Evolutionary conservation across 53 echinoderm and acorn worm species (phyloP).

Genomic region (Luidia sarsii): DNA sequence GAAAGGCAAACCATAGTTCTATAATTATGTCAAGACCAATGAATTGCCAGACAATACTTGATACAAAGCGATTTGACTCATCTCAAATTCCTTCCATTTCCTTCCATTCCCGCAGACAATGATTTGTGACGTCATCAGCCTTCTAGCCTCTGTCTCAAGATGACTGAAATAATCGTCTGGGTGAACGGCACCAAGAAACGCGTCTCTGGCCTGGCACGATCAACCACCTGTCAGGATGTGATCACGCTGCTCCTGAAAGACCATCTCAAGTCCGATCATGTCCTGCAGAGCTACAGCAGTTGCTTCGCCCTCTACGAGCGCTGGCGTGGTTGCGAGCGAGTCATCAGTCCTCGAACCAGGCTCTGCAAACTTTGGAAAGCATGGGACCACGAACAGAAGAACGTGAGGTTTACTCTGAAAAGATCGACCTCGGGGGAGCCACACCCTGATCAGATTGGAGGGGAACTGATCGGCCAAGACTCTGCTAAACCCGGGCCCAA

Average conservation of each 20-base stretch:
- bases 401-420: constrained; percentile 86
- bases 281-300: constrained; percentile 55
- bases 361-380: constrained; percentile 96
- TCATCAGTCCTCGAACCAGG: constrained; percentile 76
- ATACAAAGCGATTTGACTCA: too few relatives aligned
- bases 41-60: too few relatives aligned
- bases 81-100: too few relatives aligned
- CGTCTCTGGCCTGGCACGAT: constrained; percentile 76
- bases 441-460: constrained; percentile 35
- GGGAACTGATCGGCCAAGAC: constrained; percentile 34
- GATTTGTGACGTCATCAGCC: too few relatives aligned
- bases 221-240: constrained; percentile 85
- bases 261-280: constrained; percentile 65
- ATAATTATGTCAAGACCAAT: too few relatives aligned
- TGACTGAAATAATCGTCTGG: constrained; percentile 94
- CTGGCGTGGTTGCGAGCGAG: constrained; percentile 93
- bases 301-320: constrained; percentile 87
- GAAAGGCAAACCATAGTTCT: too few relatives aligned
- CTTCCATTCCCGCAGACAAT: too few relatives aligned
- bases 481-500: background rate
- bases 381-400: constrained; percentile 85
- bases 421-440: constrained; percentile 66
- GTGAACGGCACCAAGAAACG: constrained; percentile 82
- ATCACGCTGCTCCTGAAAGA: constrained; percentile 69
- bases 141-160: too few relatives aligned